Evolutionary conservation across 2,888 invertebrate species (phyloP), one percentile per base, ranked within the genome.

Genomic region (Clostera curtula): DNA sequence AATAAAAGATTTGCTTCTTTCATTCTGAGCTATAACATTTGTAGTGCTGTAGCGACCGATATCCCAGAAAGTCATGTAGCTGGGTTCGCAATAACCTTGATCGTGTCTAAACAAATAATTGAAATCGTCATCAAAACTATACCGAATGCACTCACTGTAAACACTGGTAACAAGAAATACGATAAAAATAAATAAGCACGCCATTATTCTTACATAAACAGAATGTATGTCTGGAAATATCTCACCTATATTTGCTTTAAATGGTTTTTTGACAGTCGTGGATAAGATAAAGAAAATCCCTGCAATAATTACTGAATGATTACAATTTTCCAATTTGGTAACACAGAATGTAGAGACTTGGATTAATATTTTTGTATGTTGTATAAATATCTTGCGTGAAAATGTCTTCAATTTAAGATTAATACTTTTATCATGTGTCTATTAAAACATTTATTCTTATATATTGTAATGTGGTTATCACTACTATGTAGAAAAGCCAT

Each of bases 71-170:
- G n/a, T n/a, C n/a, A n/a, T n/a, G n/a, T n/a, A n/a, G n/a, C n/a
- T n/a, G 5, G 25, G 62, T n/a, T n/a, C n/a, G 68, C 3, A 43
- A 24, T 1, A 43, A 39, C 10, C 24, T 23, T n/a, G n/a, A 8
- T 41, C 31, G 24, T 49, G 45, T 6, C 27, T 39, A 20, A 70
- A 69, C 1, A 42, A 27, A 4, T 34, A 34, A 0, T 51, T 41
- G 10, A 49, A 55, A 2, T 45, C 43, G 5, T 53, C 42, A 25
- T 55, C 58, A 19, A 65, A 65, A 18, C 53, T 50, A 32, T 60
- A 63, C 25, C 45, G 49, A 6, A 61, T 47, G 40, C 72, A 71
- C 10, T 66, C 55, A 40, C 60, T 36, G 10, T 34, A 28, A 25
- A 48, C 58, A 36, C 40, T 24, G 18, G 43, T 29, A 29, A 48